Evolutionary conservation across 1,140 invertebrate species (phyloP).

Genomic region (Zaprionus tsacasi): DNA sequence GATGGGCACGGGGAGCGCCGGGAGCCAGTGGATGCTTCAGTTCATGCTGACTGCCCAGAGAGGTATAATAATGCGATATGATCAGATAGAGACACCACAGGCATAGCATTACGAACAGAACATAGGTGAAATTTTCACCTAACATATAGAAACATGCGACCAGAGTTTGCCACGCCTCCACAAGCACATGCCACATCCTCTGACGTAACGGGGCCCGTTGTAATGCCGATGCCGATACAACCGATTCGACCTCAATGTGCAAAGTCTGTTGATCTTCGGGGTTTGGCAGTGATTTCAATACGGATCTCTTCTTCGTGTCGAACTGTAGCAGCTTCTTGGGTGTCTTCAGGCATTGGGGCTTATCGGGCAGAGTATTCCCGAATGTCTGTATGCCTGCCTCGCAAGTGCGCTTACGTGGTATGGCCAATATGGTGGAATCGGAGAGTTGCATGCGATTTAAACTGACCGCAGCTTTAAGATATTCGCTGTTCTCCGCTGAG

Average conservation of each 20-base stretch:
- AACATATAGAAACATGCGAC: conserved; percentile 50
- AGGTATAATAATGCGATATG: conserved; percentile 55
- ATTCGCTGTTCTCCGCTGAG: conserved; percentile 21
- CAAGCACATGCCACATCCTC: conserved; percentile 47
- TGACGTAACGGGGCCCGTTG: conserved; percentile 48
- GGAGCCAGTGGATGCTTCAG: neutral
- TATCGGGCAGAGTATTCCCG: neutral
- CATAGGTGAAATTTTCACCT: conserved; percentile 67
- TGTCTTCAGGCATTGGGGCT: neutral
- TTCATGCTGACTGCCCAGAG: conserved; percentile 17
- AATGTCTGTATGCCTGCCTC: conserved; percentile 54
- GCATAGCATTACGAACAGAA: conserved; percentile 59
- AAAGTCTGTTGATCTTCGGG: conserved; percentile 50
- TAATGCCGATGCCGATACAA: conserved; percentile 49
- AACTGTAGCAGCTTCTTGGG: neutral
- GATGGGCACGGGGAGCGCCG: neutral
- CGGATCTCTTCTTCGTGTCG: neutral
- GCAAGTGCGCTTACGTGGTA: conserved; percentile 22
- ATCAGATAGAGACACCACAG: conserved; percentile 68
- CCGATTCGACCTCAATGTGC: conserved; percentile 66
- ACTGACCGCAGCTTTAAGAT: conserved; percentile 30
- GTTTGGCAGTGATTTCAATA: neutral
- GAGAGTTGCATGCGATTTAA: conserved; percentile 38
- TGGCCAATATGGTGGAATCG: conserved; percentile 33
- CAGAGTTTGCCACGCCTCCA: conserved; percentile 32